phyloP scores from a whole-genome alignment of 1,140 invertebrate species.

The Venturia canescens region DNA sequence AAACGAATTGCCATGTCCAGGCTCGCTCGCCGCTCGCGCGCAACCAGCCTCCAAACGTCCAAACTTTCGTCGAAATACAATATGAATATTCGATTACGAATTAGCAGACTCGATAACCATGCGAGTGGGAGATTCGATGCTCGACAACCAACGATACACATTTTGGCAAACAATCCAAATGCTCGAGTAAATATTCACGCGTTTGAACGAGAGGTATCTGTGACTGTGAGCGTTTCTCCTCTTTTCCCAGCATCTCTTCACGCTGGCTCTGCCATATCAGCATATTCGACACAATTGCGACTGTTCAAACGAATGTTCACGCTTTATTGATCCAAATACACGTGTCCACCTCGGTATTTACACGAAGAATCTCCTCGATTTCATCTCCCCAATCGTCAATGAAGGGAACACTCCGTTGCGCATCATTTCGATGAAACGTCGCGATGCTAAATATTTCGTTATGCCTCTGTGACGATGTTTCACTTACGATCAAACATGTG shows the following conservation, averaged over 20 bases:
- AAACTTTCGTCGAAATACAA: slow-evolving; percentile 45
- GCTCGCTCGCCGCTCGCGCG: too few species aligned
- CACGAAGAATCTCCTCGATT: slow-evolving; percentile 14
- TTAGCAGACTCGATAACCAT: slow-evolving; percentile 40
- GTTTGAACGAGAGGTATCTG: background rate
- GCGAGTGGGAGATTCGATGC: background rate
- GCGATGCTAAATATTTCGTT: background rate
- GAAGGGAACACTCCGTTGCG: background rate
- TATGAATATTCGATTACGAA: slow-evolving; percentile 53
- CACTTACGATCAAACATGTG: too few species aligned
- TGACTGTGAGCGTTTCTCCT: background rate
- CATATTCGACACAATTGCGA: slow-evolving; percentile 37
- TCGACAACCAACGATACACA: slow-evolving; percentile 32
- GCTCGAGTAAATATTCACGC: background rate
- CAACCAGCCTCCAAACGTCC: background rate
- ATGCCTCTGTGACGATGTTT: background rate
- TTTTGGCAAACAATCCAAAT: slow-evolving; percentile 27
- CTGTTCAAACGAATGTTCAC: slow-evolving; percentile 26
- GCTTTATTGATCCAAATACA: slow-evolving; percentile 29
- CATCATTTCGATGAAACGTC: background rate
- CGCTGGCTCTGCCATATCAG: slow-evolving; percentile 9
- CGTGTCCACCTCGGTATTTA: slow-evolving; percentile 19
- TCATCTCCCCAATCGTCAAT: background rate
- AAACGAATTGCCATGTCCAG: background rate
- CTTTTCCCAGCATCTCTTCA: background rate